These are phyloP conservation scores for Artibeus jamaicensis DNA, from an alignment of 2,797 vertebrate species.

Conservation along the genomic window DNA sequence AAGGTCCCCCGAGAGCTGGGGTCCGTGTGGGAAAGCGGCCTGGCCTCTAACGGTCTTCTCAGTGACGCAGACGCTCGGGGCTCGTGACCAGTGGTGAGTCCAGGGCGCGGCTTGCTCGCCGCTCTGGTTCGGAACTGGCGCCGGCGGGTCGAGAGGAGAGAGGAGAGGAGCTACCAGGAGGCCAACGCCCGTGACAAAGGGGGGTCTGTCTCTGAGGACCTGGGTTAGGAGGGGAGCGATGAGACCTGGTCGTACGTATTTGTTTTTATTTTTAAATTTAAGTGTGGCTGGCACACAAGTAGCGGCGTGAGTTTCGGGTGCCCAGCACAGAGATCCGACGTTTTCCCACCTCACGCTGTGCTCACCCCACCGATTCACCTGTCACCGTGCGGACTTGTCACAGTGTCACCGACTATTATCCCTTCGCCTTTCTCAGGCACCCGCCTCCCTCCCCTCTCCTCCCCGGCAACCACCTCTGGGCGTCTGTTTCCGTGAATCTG, in stretches of 20 bases:
- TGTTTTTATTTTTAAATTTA: not conserved
- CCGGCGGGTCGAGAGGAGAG: not conserved
- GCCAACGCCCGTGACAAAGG: not conserved
- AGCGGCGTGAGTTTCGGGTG: too few relatives aligned
- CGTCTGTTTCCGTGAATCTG: not conserved
- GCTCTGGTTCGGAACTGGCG: not conserved
- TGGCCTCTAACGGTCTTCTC: not conserved
- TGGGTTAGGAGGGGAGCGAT: not conserved
- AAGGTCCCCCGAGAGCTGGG: not conserved
- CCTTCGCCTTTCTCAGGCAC: not conserved
- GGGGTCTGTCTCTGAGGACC: not conserved
- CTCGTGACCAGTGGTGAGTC: not conserved
- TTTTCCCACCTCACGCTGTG: not conserved
- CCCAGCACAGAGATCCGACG: too few relatives aligned
- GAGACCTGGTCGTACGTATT: not conserved
- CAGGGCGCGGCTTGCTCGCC: too few relatives aligned
- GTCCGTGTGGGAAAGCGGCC: not conserved
- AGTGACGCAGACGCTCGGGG: not conserved
- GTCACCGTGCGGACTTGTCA: not conserved
- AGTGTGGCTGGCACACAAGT: too few relatives aligned
- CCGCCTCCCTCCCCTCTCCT: not conserved
- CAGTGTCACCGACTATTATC: accelerated
- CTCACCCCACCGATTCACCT: not conserved
- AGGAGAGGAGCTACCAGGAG: not conserved
- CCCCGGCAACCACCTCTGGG: not conserved